Evolutionary conservation across 1,140 invertebrate genomes (phyloP), one percentile per base, ranked within the genome.

Genomic region (Cotesia glomerata): DNA sequence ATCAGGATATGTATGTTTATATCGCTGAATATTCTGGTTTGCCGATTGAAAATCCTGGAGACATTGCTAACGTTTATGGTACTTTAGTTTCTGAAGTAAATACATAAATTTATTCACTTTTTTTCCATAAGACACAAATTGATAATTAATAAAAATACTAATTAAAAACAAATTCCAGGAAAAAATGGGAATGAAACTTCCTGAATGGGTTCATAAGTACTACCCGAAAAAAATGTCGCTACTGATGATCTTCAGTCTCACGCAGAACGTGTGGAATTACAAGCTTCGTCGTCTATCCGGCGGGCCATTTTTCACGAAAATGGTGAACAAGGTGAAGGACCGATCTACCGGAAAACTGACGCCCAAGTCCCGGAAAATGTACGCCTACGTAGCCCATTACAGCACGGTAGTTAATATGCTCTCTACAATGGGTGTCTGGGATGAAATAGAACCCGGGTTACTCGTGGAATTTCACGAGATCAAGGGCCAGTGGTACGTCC

Each of bases 341-440:
- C 90, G 89, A 81, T 78, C 81, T 4, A 78, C 88, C 3, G 86
- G 81, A 16, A 88, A 69, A 5, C 74, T 91, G 13, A 82, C 85
- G n/a, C 89, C 89, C 2, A 74, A 80, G 8, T 75, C 82, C 5
- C 85, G 89, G 5, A 93, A 92, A 80, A 88, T 93, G 71, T 91
- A 89, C 66, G 88, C 92, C 64, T 94, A 93, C 76, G 88, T 90
- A 4, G 92, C 91, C 4, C 94, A 96, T 78, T 94, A 96, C 80
- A 91, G 91, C 0, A 94, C 93, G 0, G 84, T 95, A 5, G 89
- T 91, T 0, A 92, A 93, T 75, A 78, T 95, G 5, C 80, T 95
- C 35, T 82, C 88, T 8, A 90, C 91, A 0, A 80, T 96, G 62
- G 89, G 90, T n/a, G 87, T 94, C 3, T 96, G 92, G 90, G 89